A percentile compares a stretch with the other conserved stretches of the same genome.
phyloP scores from a whole-genome alignment of 2,113 vertebrate species.

The Tretioscincus oriximinensis region DNA sequence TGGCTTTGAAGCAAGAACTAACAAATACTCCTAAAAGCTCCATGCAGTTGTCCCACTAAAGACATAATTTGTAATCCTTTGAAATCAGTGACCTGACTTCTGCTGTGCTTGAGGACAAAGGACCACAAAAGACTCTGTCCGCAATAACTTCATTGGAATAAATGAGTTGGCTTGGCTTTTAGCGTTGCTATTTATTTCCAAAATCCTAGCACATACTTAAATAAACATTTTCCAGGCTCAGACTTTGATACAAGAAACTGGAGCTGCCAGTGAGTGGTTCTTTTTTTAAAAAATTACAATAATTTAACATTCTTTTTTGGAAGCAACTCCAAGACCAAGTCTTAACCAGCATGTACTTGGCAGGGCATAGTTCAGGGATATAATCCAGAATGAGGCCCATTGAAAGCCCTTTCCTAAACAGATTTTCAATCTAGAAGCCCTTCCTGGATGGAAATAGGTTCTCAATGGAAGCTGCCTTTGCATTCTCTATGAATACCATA shows the following conservation, averaged over 20 bases:
- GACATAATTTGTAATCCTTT: neutral
- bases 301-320: neutral
- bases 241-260: neutral
- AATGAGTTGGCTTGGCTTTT: slow-evolving; percentile 4
- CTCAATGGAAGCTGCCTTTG: too few relatives aligned
- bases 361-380: too few relatives aligned
- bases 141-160: slow-evolving; percentile 12
- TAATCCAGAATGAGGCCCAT: too few relatives aligned
- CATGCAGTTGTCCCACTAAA: neutral
- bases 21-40: slow-evolving; percentile 31
- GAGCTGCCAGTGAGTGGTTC: neutral
- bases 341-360: too few relatives aligned
- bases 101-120: neutral
- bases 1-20: slow-evolving; percentile 34
- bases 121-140: neutral
- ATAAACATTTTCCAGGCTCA: neutral
- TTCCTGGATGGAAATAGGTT: too few relatives aligned
- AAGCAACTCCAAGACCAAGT: neutral
- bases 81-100: neutral
- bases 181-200: neutral
- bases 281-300: too few relatives aligned
- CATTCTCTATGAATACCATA: too few relatives aligned
- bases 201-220: neutral
- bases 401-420: too few relatives aligned
- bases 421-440: too few relatives aligned